Base-by-base conservation (phyloP, 2,888 invertebrate genomes). In the Pelosia muscerda region DNA sequence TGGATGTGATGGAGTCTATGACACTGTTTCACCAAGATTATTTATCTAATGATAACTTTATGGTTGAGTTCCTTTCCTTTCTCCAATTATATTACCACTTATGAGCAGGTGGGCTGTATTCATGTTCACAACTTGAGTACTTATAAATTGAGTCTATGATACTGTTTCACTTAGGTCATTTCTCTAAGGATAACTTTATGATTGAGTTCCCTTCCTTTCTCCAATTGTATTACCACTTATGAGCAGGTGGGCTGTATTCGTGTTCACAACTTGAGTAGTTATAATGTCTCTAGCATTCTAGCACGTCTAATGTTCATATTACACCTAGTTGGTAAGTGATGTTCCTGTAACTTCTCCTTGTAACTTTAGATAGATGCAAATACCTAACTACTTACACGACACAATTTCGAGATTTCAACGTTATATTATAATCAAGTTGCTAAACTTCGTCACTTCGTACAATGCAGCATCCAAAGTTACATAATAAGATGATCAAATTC, bases 391-490 rank as follows among this genome's bases (percentile, higher is more conserved):
- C 59, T 59, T 60, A 65, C 34, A 59, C 31, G 53, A 25, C 54
- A 54, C 34, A 66, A 66, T 42, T 60, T 25, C 25, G 25, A 65
- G 65, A 65, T 60, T 38, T 60, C 60, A n/a, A 60, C 54, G 56
- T 25, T 34, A 60, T 60, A 60, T 66, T 66, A 60, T 62, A 66
- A 60, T 66, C 38, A 66, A 55, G 60, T 60, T 66, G 53, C 34
- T 25, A 60, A 62, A 62, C 56, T 66, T 66, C 49, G 42, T 49
- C 56, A 66, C 56, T 66, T 65, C 53, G 19, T 19, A 65, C 38
- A 65, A 65, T 66, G 66, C 61, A 56, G 55, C 42, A 11, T 56
- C 42, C 66, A 56, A 66, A 42, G 66, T 62, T 56, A 66, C 61
- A 31, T 28, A 49, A 49, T 49, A 49, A 53, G 56, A 62, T 49